A percentile compares a stretch with the other conserved stretches of the same genome.
phyloP scores from a whole-genome alignment of 2,888 invertebrate genomes.

The Elegia similella region DNA sequence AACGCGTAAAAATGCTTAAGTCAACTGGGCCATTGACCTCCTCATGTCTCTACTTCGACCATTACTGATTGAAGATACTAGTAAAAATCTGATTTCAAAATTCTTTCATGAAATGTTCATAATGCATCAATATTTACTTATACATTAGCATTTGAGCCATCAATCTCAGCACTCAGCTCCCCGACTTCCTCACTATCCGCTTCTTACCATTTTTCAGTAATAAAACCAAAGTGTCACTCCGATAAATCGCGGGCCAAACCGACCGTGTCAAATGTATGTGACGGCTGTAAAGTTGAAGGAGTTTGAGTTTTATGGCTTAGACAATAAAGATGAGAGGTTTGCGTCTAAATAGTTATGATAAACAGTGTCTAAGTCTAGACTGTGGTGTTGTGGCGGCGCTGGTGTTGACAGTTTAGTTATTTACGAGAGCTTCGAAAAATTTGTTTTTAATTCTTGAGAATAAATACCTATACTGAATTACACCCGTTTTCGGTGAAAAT shows the following conservation, averaged over 20 bases:
- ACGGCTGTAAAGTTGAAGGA: neutral
- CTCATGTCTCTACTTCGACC: too few species aligned
- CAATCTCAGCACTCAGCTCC: neutral
- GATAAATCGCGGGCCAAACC: constrained; percentile 5
- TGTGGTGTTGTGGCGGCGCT: neutral
- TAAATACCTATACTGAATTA: too few species aligned
- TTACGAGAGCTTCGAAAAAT: neutral
- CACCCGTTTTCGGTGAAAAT: too few species aligned
- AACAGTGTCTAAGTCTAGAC: constrained; percentile 1
- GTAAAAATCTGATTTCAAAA: too few species aligned
- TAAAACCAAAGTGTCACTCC: constrained; percentile 12
- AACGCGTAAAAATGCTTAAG: too few species aligned
- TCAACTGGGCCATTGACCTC: too few species aligned
- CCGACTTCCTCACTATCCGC: neutral
- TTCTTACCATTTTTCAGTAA: constrained; percentile 10
- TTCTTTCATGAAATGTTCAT: too few species aligned
- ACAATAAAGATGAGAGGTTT: neutral
- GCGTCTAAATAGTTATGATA: neutral
- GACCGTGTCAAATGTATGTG: constrained; percentile 7
- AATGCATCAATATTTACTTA: neutral
- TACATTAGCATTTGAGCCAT: neutral
- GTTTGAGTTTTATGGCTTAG: neutral
- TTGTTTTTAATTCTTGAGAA: neutral
- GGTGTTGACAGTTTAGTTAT: constrained; percentile 3
- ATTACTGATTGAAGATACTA: too few species aligned